Evolutionary conservation across 92 coral and sea anemone species (phyloP).

Genomic region (Zoanthus gigantus): DNA sequence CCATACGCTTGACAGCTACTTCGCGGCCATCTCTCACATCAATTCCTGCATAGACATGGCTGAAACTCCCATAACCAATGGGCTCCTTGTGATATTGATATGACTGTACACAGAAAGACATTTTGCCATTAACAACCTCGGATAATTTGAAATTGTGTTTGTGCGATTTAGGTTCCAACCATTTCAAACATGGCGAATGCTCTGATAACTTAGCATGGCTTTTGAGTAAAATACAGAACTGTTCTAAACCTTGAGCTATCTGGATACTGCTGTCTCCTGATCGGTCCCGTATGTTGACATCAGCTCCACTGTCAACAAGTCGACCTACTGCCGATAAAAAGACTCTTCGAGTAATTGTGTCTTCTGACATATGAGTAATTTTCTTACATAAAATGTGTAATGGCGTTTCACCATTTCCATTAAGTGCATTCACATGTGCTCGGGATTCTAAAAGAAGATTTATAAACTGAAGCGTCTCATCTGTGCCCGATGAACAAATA

Average conservation of each 20-base stretch:
- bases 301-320: constrained; percentile 24
- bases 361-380: not conserved
- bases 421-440: constrained; percentile 18
- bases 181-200: constrained; percentile 10
- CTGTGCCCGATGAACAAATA: constrained; percentile 19
- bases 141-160: constrained; percentile 27
- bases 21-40: constrained; percentile 55
- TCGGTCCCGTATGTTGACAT: not conserved
- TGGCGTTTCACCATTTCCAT: constrained; percentile 11
- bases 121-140: constrained; percentile 42
- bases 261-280: not conserved
- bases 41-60: constrained; percentile 60
- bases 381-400: constrained; percentile 21
- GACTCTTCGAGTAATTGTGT: not conserved
- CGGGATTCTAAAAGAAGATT: constrained; percentile 14
- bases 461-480: not conserved
- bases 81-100: constrained; percentile 38
- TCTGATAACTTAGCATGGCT: not conserved
- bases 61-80: constrained; percentile 49
- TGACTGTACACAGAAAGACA: not conserved
- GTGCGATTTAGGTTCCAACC: constrained; percentile 35
- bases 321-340: not conserved
- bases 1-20: constrained; percentile 62
- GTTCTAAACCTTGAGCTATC: not conserved
- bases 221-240: not conserved